A percentile compares a stretch with the other conserved stretches of the same genome.
Evolutionary conservation across 2,888 invertebrate species (phyloP).

Genomic region (Meiosimyza platycephala): DNA sequence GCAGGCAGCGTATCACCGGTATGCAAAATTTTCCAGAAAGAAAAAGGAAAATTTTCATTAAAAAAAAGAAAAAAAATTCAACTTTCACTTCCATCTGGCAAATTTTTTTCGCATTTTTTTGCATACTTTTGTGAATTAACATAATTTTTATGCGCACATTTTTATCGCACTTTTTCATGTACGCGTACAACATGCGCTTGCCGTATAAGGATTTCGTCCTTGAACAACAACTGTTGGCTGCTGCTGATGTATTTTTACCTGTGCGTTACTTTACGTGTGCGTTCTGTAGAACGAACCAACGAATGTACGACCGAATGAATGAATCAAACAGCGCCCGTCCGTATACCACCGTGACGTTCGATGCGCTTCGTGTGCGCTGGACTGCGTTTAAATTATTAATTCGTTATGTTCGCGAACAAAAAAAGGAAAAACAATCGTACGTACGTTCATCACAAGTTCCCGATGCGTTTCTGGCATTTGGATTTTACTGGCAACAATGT

Average conservation of each 20-base stretch:
- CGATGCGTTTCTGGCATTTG: no score
- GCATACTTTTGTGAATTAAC: conserved; percentile 26
- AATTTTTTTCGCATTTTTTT: conserved; percentile 33
- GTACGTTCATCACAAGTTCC: no score
- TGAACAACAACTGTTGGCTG: neutral
- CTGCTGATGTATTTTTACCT: no score
- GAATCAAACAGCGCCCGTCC: no score
- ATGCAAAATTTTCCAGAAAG: neutral
- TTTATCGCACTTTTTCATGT: conserved; percentile 43
- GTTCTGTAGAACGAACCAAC: no score
- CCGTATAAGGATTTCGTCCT: conserved; percentile 23
- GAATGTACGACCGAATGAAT: no score
- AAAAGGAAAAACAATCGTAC: no score
- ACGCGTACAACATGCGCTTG: conserved; percentile 11
- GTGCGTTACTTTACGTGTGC: no score
- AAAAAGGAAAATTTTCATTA: no score
- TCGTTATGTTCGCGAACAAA: neutral
- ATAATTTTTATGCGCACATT: conserved; percentile 6
- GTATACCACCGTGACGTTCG: conserved; percentile 5
- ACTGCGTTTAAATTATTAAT: conserved; percentile 17
- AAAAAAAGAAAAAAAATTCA: no score
- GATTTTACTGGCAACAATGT: no score
- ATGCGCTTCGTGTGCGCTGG: conserved; percentile 16
- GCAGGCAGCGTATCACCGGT: no score
- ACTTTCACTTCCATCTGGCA: neutral